Percentiles rank a stretch among this genome's conserved stretches.
These are phyloP conservation scores for Ciconia nigra DNA, from an alignment of 2,797 vertebrate species.

Conservation along the genomic window DNA sequence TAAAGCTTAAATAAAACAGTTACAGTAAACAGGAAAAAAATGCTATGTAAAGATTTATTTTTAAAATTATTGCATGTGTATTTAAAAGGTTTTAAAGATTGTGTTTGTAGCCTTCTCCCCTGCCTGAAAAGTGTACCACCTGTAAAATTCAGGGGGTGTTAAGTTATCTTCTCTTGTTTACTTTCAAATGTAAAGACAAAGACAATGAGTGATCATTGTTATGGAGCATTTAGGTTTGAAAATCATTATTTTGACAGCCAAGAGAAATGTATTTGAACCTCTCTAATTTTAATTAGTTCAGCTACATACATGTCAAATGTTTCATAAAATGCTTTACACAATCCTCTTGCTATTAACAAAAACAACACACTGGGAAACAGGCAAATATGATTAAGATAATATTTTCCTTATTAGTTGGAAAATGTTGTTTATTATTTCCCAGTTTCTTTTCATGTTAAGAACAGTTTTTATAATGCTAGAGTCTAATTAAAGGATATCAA, in stretches of 20 bases:
- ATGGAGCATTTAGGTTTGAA: not conserved
- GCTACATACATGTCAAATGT: not conserved
- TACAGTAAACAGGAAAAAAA: not conserved
- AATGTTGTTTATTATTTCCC: not conserved
- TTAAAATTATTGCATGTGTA: not conserved
- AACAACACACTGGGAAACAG: not conserved
- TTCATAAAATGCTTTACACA: not conserved
- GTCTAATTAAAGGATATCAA: conserved; percentile 77
- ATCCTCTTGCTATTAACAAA: not conserved
- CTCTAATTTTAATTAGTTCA: conserved; percentile 53
- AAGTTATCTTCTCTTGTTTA: not conserved
- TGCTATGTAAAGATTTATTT: not conserved
- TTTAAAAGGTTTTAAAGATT: not conserved
- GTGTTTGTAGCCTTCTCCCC: not conserved
- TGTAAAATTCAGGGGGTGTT: not conserved
- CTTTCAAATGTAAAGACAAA: not conserved
- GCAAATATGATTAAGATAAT: not conserved
- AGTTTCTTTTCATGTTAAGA: not conserved
- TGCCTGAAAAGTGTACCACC: not conserved
- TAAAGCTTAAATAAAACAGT: not conserved
- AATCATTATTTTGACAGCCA: conserved; percentile 4
- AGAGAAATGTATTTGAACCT: not conserved
- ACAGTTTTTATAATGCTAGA: not conserved
- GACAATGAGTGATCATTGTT: not conserved
- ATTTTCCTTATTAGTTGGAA: not conserved